Percentiles rank a stretch among this genome's conserved stretches.
These are phyloP conservation scores for Muscina levida DNA, from an alignment of 2,888 invertebrate genomes.

Conservation along the genomic window DNA sequence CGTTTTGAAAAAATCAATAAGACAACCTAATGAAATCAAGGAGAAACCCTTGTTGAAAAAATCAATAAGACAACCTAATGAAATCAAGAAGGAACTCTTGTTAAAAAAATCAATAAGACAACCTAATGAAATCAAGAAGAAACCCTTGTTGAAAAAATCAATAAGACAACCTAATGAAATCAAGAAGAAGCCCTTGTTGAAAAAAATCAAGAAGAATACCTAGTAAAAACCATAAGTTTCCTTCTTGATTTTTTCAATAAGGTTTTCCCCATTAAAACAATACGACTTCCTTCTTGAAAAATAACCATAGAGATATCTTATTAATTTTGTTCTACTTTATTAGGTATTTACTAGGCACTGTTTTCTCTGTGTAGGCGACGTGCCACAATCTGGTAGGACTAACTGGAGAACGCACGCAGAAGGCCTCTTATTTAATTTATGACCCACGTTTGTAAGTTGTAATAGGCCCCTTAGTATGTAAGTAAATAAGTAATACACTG, in stretches of 20 bases:
- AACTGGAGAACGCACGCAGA: no score
- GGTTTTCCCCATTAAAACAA: neutral
- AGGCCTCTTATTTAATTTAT: no score
- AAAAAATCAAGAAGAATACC: slow-evolving; percentile 18
- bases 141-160: slow-evolving; percentile 5
- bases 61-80: neutral
- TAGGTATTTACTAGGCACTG: slow-evolving; percentile 25
- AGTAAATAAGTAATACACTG: no score
- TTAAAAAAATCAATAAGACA: slow-evolving; percentile 8
- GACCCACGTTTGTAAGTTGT: no score
- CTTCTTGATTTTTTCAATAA: no score
- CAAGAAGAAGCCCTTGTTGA: neutral
- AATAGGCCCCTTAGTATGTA: no score
- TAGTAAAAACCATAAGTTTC: slow-evolving; percentile 18
- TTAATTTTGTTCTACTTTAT: slow-evolving; percentile 21
- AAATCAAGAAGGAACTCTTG: neutral
- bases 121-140: slow-evolving; percentile 6
- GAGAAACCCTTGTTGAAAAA: neutral
- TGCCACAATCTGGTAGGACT: no score
- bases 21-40: slow-evolving; percentile 1
- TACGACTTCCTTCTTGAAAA: slow-evolving; percentile 29
- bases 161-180: neutral
- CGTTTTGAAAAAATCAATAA: no score
- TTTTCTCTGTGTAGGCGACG: slow-evolving; percentile 24
- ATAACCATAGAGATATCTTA: slow-evolving; percentile 26